These are phyloP conservation scores for Polymixis flavicincta DNA, from an alignment of 2,888 invertebrate genomes.

Conservation along the genomic window DNA sequence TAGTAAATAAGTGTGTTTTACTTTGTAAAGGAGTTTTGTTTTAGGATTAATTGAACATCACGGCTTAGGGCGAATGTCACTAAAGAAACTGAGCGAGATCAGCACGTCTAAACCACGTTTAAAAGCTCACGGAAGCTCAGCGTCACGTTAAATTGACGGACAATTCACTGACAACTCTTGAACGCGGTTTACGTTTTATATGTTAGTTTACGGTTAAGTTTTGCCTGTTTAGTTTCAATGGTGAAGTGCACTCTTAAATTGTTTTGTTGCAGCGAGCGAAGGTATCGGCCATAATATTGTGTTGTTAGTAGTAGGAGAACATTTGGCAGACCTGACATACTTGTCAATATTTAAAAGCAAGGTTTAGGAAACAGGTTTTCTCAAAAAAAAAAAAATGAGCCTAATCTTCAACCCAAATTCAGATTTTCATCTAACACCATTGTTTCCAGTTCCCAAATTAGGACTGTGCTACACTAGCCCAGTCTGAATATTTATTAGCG, in stretches of 20 bases:
- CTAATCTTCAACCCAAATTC: slow-evolving; percentile 9
- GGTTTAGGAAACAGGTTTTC: background rate
- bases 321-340: background rate
- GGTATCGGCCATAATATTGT: background rate
- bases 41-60: background rate
- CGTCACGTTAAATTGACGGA: too few species aligned
- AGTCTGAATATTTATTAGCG: slow-evolving; percentile 73
- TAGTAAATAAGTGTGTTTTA: background rate
- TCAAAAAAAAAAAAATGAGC: background rate
- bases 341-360: background rate
- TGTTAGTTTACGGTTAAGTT: too few species aligned
- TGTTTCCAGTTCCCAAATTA: slow-evolving; percentile 47
- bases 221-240: too few species aligned
- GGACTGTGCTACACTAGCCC: slow-evolving; percentile 52
- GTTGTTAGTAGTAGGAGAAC: background rate
- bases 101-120: too few species aligned
- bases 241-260: too few species aligned
- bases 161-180: too few species aligned
- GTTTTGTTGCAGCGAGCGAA: background rate
- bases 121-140: too few species aligned
- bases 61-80: too few species aligned
- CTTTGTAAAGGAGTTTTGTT: background rate
- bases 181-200: too few species aligned
- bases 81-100: too few species aligned
- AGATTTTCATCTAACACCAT: slow-evolving; percentile 7